Percentiles rank a stretch among this genome's conserved stretches.
These are phyloP conservation scores for Plutella xylostella DNA, from an alignment of 2,888 invertebrate species.

Conservation along the genomic window DNA sequence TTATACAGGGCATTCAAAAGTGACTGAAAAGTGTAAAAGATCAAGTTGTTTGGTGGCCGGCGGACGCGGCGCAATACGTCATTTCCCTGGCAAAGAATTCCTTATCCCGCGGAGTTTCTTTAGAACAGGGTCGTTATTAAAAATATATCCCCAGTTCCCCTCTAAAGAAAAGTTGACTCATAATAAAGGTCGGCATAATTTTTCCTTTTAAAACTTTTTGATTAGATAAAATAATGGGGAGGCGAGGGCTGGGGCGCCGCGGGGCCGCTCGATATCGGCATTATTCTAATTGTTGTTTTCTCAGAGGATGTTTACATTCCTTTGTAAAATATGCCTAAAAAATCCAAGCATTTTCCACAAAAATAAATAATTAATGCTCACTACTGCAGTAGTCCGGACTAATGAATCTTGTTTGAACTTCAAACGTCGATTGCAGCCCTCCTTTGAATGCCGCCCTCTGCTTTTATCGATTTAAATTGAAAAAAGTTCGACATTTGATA, in stretches of 20 bases:
- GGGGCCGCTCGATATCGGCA: slow-evolving; percentile 58
- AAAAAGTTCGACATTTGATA: slow-evolving; percentile 49
- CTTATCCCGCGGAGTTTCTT: slow-evolving; percentile 43
- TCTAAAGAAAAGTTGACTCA: slow-evolving; percentile 65
- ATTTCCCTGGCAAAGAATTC: slow-evolving; percentile 31
- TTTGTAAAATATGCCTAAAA: slow-evolving; percentile 47
- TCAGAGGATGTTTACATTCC: slow-evolving; percentile 50
- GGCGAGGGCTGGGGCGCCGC: slow-evolving; percentile 46
- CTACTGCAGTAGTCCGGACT: background rate
- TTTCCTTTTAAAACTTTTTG: slow-evolving; percentile 72
- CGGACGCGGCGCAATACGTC: slow-evolving; percentile 25
- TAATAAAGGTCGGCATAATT: slow-evolving; percentile 70
- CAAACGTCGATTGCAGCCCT: slow-evolving; percentile 31
- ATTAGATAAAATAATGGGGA: slow-evolving; percentile 72
- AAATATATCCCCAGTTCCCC: slow-evolving; percentile 63
- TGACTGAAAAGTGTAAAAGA: no score
- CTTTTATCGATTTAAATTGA: slow-evolving; percentile 51
- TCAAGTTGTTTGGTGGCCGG: no score
- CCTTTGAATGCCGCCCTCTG: slow-evolving; percentile 20
- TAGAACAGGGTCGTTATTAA: slow-evolving; percentile 60
- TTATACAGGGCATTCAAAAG: no score
- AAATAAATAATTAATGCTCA: background rate
- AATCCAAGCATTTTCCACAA: slow-evolving; percentile 19
- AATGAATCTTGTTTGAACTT: slow-evolving; percentile 43
- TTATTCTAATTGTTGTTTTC: slow-evolving; percentile 66